Evolutionary conservation across 2,797 vertebrate genomes (phyloP), one percentile per base, ranked within the genome.

Genomic region (Characodon lateralis): DNA sequence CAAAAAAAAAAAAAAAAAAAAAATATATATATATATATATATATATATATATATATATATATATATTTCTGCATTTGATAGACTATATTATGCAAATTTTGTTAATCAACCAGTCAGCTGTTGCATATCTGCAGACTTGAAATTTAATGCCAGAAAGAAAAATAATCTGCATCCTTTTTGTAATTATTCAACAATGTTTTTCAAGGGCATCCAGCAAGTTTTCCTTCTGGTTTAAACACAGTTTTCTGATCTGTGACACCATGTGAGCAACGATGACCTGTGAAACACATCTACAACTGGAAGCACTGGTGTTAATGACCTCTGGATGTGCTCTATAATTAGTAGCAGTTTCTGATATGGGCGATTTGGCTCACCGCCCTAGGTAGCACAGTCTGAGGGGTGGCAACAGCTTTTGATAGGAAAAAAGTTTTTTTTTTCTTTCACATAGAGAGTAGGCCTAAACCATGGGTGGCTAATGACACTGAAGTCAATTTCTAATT

Each of bases 121-220:
- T 58, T 22, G 26, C 2, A 26, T 12, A 73, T 72, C 3, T n/a
- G 31, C n/a, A 61, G 9, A 2, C 18, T 50, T 13, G 10, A 7
- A 39, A 50, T 1, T 28, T 58, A 43, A 63, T 50, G 26, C 9
- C 13, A n/a, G 28, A 43, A n/a, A 72, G 68, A 31, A 35, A 24
- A n/a, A 61, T 35, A 75, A 70, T 14, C 31, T 55, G 51, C 74
- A 56, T 24, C 22, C 58, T 16, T 69, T 46, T 68, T 35, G 70
- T 31, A 50, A 76, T 69, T 72, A 18, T 73, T 83, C 74, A 65
- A 41, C 35, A 78, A 71, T 43, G 13, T 61, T 74, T 83, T 39
- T 51, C 48, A 74, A 26, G 6, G 73, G 59, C 73, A 66, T 77
- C 63, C 48, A 58, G 51, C 1, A 1, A 26, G 61, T 26, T 20